Evolutionary conservation across 2,113 vertebrate genomes (phyloP).

Genomic region (Alectura lathami): DNA sequence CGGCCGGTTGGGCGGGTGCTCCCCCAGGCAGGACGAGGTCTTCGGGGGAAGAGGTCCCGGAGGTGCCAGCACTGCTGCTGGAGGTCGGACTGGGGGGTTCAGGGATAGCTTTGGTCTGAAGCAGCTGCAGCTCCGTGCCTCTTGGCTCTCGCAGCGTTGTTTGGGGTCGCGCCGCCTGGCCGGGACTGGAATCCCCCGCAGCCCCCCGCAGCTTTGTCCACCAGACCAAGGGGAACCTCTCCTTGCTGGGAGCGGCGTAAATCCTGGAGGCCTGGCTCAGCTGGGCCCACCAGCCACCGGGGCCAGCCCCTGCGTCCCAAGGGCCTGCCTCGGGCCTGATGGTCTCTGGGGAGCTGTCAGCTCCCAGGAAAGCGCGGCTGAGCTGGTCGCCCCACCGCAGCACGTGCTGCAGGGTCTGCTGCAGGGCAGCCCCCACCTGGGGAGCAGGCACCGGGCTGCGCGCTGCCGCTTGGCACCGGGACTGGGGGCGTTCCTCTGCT

Average conservation of each 20-base stretch:
- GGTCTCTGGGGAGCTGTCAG: background rate
- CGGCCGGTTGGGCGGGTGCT: rapidly evolving
- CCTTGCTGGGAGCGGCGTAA: constrained; percentile 46
- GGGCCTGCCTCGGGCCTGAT: rapidly evolving
- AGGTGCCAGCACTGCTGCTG: background rate
- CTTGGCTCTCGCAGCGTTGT: rapidly evolving
- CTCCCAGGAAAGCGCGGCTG: constrained; percentile 73
- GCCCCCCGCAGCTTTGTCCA: constrained; percentile 45
- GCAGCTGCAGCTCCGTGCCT: background rate
- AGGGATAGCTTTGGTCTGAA: background rate
- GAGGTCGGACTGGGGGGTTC: rapidly evolving
- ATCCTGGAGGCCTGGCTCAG: constrained; percentile 72
- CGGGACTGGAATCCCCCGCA: background rate
- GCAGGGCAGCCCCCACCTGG: constrained; percentile 83
- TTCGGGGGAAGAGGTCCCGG: background rate
- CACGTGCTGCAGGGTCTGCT: constrained; percentile 85
- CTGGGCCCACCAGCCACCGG: constrained; percentile 74
- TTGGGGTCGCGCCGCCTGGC: background rate
- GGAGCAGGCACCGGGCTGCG: constrained; percentile 55
- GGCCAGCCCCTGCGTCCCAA: background rate
- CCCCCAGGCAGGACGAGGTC: background rate
- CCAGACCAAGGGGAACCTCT: constrained; percentile 47
- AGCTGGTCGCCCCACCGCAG: constrained; percentile 84
- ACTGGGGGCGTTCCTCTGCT: background rate
- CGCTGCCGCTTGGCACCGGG: rapidly evolving